Percentiles rank a stretch among this genome's conserved stretches.
phyloP scores from a whole-genome alignment of 1,140 invertebrate species.

The Drosophila subobscura region DNA sequence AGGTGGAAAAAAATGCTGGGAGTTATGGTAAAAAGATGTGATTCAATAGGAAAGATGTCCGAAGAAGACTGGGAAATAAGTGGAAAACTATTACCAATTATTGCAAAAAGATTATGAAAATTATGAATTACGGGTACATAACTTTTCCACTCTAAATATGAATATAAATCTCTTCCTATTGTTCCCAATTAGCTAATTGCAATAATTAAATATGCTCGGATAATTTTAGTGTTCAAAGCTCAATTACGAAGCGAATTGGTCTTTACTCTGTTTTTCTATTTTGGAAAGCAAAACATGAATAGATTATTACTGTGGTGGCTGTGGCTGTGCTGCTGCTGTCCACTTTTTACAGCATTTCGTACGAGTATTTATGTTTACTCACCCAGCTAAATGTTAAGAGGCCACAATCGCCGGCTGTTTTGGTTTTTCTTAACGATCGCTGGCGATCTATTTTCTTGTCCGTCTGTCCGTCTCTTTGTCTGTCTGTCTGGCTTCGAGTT shows the following conservation, averaged over 20 bases:
- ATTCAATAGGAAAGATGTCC: too few species aligned
- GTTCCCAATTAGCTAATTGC: constrained; percentile 45
- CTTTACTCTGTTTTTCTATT: constrained; percentile 40
- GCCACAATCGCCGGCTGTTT: constrained; percentile 39
- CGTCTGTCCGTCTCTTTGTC: constrained; percentile 26
- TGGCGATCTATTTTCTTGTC: constrained; percentile 44
- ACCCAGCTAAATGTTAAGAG: constrained; percentile 61
- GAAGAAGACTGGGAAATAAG: too few species aligned
- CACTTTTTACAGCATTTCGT: constrained; percentile 42
- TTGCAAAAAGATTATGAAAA: background rate
- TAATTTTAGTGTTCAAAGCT: constrained; percentile 49
- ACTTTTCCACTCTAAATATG: constrained; percentile 30
- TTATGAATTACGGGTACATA: background rate
- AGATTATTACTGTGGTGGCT: constrained; percentile 11
- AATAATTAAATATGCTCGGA: constrained; percentile 43
- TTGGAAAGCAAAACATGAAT: constrained; percentile 60
- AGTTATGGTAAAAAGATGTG: too few species aligned
- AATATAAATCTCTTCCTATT: constrained; percentile 17
- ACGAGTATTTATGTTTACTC: constrained; percentile 53
- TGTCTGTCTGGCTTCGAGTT: constrained; percentile 54
- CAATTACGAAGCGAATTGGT: constrained; percentile 39
- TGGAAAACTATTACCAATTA: background rate
- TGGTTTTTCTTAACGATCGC: constrained; percentile 58
- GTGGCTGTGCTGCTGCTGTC: background rate
- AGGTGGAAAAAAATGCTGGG: too few species aligned